A percentile compares a stretch with the other conserved stretches of the same genome.
Evolutionary conservation across 2,113 vertebrate species (phyloP).

Genomic region (Myxocyprinus asiaticus): DNA sequence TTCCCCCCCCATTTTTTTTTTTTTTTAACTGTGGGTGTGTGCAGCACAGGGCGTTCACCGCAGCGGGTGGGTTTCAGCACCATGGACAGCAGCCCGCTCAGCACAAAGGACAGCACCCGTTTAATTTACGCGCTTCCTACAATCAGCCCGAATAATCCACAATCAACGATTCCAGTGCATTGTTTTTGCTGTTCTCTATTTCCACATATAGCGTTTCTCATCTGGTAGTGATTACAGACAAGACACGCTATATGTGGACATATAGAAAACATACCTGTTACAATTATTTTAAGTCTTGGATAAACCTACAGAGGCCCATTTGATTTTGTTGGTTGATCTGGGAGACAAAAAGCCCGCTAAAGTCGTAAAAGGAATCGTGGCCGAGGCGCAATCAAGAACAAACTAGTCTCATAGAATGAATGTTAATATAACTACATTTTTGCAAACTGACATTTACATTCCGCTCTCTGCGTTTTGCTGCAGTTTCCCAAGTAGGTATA

Average conservation of each 20-base stretch:
- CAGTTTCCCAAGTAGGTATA: no score
- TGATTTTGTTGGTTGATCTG: neutral
- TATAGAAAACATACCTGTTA: no score
- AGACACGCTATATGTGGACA: no score
- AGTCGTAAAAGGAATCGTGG: slow-evolving; percentile 27
- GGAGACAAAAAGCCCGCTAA: slow-evolving; percentile 1
- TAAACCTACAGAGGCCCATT: neutral
- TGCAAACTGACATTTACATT: no score
- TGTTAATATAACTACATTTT: no score
- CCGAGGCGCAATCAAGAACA: slow-evolving; percentile 37
- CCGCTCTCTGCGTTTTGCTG: no score
- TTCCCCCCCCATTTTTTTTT: neutral
- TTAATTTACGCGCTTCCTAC: neutral
- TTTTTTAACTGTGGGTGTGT: slow-evolving; percentile 51
- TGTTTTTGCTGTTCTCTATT: neutral
- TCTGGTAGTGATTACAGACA: neutral
- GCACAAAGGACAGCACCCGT: neutral
- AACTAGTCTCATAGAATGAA: no score
- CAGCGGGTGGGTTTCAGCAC: slow-evolving; percentile 62
- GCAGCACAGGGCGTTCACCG: slow-evolving; percentile 68
- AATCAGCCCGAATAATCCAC: slow-evolving; percentile 1
- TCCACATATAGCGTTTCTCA: neutral
- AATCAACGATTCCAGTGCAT: neutral
- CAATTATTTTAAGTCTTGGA: neutral
- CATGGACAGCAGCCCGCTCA: slow-evolving; percentile 46